Percentiles rank a stretch among this genome's conserved stretches.
Evolutionary conservation across 2,888 invertebrate genomes (phyloP).

Genomic region (Pemphredon lugubris): DNA sequence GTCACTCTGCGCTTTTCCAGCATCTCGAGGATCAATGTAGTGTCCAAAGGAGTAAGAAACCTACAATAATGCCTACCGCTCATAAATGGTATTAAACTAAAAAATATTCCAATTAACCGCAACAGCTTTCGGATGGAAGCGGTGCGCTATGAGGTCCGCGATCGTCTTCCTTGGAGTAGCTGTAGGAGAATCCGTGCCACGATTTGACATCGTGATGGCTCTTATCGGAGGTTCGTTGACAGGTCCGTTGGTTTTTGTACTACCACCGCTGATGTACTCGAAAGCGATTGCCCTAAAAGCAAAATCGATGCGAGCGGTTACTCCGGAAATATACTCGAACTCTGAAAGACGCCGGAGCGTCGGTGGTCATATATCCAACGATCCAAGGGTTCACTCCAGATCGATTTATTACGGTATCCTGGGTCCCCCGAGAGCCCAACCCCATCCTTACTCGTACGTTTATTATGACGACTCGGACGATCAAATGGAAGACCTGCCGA

Average conservation of each 20-base stretch:
- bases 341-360: slow-evolving; percentile 55
- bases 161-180: slow-evolving; percentile 88
- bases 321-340: slow-evolving; percentile 63
- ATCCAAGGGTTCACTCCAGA: slow-evolving; percentile 73
- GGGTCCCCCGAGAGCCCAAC: slow-evolving; percentile 28
- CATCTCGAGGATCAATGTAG: slow-evolving; percentile 90
- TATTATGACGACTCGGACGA: slow-evolving; percentile 72
- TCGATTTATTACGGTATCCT: slow-evolving; percentile 64
- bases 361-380: slow-evolving; percentile 46
- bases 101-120: too few relatives aligned
- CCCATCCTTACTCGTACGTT: slow-evolving; percentile 70
- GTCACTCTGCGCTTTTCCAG: slow-evolving; percentile 91
- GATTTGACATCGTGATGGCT: slow-evolving; percentile 93
- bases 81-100: too few relatives aligned
- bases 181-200: slow-evolving; percentile 91
- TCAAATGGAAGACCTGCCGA: slow-evolving; percentile 46
- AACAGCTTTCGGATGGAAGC: slow-evolving; percentile 88
- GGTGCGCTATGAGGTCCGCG: slow-evolving; percentile 87
- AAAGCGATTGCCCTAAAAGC: slow-evolving; percentile 84
- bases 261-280: slow-evolving; percentile 91
- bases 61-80: too few relatives aligned
- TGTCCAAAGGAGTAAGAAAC: slow-evolving; percentile 87
- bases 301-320: slow-evolving; percentile 27
- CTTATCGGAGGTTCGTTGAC: slow-evolving; percentile 92
- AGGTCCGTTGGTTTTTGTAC: slow-evolving; percentile 91